Evolutionary conservation across 2,797 vertebrate species (phyloP).

Genomic region (Aulostomus chinensis): DNA sequence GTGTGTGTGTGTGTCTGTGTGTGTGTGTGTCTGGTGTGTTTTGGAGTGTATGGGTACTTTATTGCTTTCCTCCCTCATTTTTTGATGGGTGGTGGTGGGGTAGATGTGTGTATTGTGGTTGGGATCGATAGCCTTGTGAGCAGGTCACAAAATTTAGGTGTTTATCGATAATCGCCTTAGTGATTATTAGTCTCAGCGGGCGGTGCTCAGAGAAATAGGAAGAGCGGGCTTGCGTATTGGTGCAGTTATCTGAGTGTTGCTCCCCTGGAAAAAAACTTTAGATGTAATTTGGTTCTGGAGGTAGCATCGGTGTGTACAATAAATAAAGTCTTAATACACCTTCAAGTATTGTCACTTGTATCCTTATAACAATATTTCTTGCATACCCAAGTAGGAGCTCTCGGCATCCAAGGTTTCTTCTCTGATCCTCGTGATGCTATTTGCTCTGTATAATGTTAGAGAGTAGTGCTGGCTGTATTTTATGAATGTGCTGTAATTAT

Average conservation of each 20-base stretch:
- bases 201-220: slow-evolving; percentile 36
- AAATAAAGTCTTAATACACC: too few relatives aligned
- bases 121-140: slow-evolving; percentile 85
- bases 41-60: slow-evolving; percentile 73
- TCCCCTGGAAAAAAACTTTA: slow-evolving; percentile 30
- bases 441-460: too few relatives aligned
- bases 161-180: slow-evolving; percentile 90
- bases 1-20: slow-evolving; percentile 51
- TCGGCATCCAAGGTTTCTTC: too few relatives aligned
- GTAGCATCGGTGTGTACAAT: too few relatives aligned
- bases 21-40: slow-evolving; percentile 6
- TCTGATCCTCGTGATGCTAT: background rate
- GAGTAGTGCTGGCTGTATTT: too few relatives aligned
- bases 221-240: slow-evolving; percentile 6
- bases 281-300: background rate
- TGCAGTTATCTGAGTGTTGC: slow-evolving; percentile 5
- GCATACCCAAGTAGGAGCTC: too few relatives aligned
- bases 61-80: slow-evolving; percentile 82
- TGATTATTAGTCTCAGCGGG: slow-evolving; percentile 88
- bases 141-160: slow-evolving; percentile 74
- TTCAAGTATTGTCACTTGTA: too few relatives aligned
- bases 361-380: too few relatives aligned
- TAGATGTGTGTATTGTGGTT: slow-evolving; percentile 59
- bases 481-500: too few relatives aligned
- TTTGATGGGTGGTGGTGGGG: slow-evolving; percentile 27